Evolutionary conservation across 2,888 invertebrate genomes (phyloP).

Genomic region (Chirona hameri): DNA sequence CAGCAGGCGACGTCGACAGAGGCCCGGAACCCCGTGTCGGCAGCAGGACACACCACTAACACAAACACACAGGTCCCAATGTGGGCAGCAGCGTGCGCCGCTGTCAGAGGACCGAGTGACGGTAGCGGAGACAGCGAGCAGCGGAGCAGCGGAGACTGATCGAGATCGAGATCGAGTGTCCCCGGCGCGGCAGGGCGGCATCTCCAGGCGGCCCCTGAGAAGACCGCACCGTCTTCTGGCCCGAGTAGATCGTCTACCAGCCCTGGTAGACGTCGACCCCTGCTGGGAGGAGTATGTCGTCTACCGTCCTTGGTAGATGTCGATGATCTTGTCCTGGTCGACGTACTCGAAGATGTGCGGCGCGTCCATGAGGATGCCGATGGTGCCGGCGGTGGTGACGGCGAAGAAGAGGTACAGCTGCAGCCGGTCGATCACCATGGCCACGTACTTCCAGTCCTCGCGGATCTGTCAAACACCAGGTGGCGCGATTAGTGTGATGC

Average conservation of each 20-base stretch:
- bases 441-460: constrained; percentile 98
- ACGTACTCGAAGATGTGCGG: constrained; percentile 97
- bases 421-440: constrained; percentile 95
- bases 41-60: too few species aligned
- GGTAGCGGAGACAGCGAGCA: neutral
- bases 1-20: too few species aligned
- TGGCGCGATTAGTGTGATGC: too few species aligned
- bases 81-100: too few species aligned
- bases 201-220: too few species aligned
- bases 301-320: constrained; percentile 67
- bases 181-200: too few species aligned
- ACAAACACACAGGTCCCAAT: too few species aligned
- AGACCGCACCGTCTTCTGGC: too few species aligned
- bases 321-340: constrained; percentile 92
- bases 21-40: too few species aligned
- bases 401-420: constrained; percentile 94
- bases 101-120: too few species aligned
- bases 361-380: constrained; percentile 94
- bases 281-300: neutral
- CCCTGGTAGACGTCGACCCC: neutral
- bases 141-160: neutral
- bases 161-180: too few species aligned
- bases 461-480: constrained; percentile 64
- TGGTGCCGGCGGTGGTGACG: constrained; percentile 91
- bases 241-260: too few species aligned